Evolutionary conservation across 30 jellyfish, hydroid and myxozoan genomes (phyloP).

Genomic region (Aurelia coerulea): DNA sequence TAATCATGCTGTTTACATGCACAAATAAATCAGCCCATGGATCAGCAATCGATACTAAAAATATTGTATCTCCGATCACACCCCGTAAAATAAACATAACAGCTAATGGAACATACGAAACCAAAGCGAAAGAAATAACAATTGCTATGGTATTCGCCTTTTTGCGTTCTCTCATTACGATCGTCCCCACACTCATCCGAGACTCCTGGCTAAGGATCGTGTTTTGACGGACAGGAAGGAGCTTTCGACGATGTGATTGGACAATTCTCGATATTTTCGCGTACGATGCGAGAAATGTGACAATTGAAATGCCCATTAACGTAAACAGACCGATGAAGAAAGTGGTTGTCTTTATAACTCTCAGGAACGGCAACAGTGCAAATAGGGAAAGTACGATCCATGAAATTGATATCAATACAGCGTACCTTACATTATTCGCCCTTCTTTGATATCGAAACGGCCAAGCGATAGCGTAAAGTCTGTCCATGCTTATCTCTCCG

Average conservation of each 20-base stretch:
- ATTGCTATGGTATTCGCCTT: slow-evolving; percentile 66
- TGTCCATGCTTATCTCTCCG: slow-evolving; percentile 60
- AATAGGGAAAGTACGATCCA: slow-evolving; percentile 22
- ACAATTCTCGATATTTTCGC: slow-evolving; percentile 36
- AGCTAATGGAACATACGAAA: slow-evolving; percentile 61
- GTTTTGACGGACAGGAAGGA: slow-evolving; percentile 39
- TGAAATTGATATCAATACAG: not conserved
- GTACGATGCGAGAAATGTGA: slow-evolving; percentile 25
- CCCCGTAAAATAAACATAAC: slow-evolving; percentile 59
- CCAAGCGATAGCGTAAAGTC: slow-evolving; percentile 43
- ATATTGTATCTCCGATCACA: slow-evolving; percentile 54
- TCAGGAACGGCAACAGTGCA: slow-evolving; percentile 47
- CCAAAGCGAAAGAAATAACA: slow-evolving; percentile 23
- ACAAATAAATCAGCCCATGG: slow-evolving; percentile 64
- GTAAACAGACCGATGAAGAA: slow-evolving; percentile 34
- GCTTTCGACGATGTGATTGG: slow-evolving; percentile 46
- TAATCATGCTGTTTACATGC: slow-evolving; percentile 45
- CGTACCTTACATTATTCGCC: slow-evolving; percentile 23
- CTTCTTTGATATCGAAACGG: slow-evolving; percentile 54
- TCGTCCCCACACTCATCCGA: not conserved
- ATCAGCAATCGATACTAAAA: slow-evolving; percentile 52
- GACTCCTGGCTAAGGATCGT: slow-evolving; percentile 1
- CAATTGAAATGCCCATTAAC: slow-evolving; percentile 53
- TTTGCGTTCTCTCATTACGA: slow-evolving; percentile 31
- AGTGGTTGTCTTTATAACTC: slow-evolving; percentile 13